Conservation (phyloP, 2,113 vertebrate genomes). For the Pogona vitticeps region DNA sequence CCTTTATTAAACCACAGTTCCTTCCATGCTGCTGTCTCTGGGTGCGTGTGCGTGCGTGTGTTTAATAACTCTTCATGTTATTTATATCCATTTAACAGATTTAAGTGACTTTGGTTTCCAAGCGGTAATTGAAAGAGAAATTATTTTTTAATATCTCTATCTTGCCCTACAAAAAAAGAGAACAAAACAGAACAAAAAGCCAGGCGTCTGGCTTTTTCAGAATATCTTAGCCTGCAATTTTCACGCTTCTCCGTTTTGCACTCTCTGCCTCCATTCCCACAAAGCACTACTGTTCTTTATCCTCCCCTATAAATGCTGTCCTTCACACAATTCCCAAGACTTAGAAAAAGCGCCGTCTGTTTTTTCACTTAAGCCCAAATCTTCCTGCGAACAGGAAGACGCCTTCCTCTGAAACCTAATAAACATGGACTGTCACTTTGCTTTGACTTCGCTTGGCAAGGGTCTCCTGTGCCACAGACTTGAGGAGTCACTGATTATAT, state of each 20-base stretch:
- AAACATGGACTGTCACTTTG: slow-evolving; percentile 19
- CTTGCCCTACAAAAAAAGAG: slow-evolving; percentile 21
- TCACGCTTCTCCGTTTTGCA: neutral
- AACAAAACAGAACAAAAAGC: too few species aligned
- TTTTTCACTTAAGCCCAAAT: slow-evolving; percentile 29
- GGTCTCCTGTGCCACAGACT: neutral
- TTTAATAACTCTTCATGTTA: slow-evolving; percentile 23
- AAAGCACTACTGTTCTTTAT: slow-evolving; percentile 23
- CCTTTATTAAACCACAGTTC: slow-evolving; percentile 6
- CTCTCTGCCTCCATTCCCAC: slow-evolving; percentile 27
- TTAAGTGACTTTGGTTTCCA: slow-evolving; percentile 42
- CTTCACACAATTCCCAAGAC: slow-evolving; percentile 10
- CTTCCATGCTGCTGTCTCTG: neutral
- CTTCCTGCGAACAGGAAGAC: slow-evolving; percentile 32
- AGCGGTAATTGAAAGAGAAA: slow-evolving; percentile 34
- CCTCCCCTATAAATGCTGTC: slow-evolving; percentile 48
- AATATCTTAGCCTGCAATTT: neutral
- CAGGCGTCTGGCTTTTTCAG: slow-evolving; percentile 3
- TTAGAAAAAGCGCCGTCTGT: slow-evolving; percentile 14
- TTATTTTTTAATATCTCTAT: slow-evolving; percentile 37
- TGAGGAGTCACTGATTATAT: neutral
- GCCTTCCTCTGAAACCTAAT: slow-evolving; percentile 7
- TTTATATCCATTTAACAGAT: slow-evolving; percentile 54
- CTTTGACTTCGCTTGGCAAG: slow-evolving; percentile 27
- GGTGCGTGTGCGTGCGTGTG: neutral